These are phyloP conservation scores for Graphium colonna DNA, from an alignment of 2,888 invertebrate genomes.

Conservation along the genomic window DNA sequence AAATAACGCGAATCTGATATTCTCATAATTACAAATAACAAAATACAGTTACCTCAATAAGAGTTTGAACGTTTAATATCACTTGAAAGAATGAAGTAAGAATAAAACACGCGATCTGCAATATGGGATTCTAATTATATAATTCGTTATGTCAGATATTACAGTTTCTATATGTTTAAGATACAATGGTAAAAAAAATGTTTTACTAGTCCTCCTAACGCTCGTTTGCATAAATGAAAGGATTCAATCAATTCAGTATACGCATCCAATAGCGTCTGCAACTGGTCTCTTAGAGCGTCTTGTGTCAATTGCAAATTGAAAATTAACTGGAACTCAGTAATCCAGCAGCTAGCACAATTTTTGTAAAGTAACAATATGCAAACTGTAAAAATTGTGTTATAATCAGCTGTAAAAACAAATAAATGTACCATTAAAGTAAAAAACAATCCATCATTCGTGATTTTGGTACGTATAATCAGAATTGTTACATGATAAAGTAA, in stretches of 20 bases:
- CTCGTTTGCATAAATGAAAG: not conserved
- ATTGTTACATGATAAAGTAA: not conserved
- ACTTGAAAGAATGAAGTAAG: not conserved
- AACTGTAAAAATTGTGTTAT: not conserved
- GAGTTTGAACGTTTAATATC: not conserved
- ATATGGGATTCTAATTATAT: too few species aligned
- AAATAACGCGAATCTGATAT: too few species aligned
- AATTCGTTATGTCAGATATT: too few species aligned
- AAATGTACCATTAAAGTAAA: not conserved
- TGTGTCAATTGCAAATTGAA: not conserved
- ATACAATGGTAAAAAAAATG: not conserved
- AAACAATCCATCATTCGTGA: not conserved
- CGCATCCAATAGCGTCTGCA: not conserved
- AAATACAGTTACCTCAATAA: conserved; percentile 11
- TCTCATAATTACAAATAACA: too few species aligned
- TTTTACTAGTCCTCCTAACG: conserved; percentile 1
- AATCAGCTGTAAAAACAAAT: not conserved
- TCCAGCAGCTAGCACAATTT: not conserved
- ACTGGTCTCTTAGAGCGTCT: not conserved
- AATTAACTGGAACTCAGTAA: not conserved
- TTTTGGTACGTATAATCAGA: not conserved
- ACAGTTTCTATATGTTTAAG: too few species aligned
- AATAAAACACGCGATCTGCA: not conserved
- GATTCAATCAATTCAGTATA: not conserved
- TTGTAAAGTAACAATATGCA: not conserved